Evolutionary conservation across 1,140 invertebrate genomes (phyloP).

Genomic region (Drosophila baimaii): DNA sequence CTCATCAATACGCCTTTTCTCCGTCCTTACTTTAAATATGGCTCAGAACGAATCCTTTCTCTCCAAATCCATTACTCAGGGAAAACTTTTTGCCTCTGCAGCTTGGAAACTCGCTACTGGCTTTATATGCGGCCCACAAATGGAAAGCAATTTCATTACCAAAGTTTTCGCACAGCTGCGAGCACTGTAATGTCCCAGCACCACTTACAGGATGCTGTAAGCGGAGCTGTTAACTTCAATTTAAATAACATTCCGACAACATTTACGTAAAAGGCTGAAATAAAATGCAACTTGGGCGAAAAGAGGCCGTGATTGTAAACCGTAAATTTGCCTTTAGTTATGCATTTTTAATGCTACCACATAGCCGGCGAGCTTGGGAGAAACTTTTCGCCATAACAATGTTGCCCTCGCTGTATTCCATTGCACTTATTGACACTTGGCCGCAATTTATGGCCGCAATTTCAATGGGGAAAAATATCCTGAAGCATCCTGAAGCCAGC

Average conservation of each 20-base stretch:
- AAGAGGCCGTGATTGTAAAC: slow-evolving; percentile 10
- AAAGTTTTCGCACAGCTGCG: slow-evolving; percentile 48
- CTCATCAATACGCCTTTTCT: neutral
- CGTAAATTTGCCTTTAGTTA: slow-evolving; percentile 65
- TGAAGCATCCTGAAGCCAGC: neutral
- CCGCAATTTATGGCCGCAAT: slow-evolving; percentile 66
- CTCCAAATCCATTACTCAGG: slow-evolving; percentile 2
- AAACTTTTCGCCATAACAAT: slow-evolving; percentile 56
- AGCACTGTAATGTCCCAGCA: slow-evolving; percentile 25
- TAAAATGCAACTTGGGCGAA: slow-evolving; percentile 9
- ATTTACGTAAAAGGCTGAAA: slow-evolving; percentile 7
- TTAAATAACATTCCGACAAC: slow-evolving; percentile 28
- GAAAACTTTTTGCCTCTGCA: slow-evolving; percentile 23
- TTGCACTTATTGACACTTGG: slow-evolving; percentile 73
- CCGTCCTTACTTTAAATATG: neutral
- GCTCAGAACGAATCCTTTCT: neutral
- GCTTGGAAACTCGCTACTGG: neutral
- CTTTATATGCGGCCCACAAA: slow-evolving; percentile 15
- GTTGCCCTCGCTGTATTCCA: slow-evolving; percentile 39
- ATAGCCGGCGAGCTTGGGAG: neutral
- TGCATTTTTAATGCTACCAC: slow-evolving; percentile 68
- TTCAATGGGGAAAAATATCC: slow-evolving; percentile 30
- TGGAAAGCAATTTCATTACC: slow-evolving; percentile 51
- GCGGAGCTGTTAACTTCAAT: slow-evolving; percentile 23
- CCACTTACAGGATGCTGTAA: slow-evolving; percentile 33